Base-by-base conservation (phyloP, 2,113 vertebrate genomes). In the Heliornis fulica region DNA sequence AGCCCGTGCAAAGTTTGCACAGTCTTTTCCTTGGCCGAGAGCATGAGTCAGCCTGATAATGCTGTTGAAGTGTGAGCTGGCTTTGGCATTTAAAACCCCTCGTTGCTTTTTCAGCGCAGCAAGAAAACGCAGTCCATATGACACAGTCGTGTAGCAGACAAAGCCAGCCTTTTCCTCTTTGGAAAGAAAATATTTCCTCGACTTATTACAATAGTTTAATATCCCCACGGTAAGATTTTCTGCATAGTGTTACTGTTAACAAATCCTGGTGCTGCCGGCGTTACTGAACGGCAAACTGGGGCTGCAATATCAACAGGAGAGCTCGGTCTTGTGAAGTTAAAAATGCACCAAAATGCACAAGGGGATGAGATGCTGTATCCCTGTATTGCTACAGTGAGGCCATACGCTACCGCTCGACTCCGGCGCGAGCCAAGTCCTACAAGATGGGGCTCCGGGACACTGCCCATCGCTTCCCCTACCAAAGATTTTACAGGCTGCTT, bases 11-110 rank as follows among this genome's bases (percentile, higher is more conserved):
- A 93, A 95, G 66, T 95, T 95, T 93, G 65, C 88, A 63, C 46
- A 90, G 79, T 15, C 96, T 77, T 91, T 93, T 92, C 79, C 86
- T 95, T 93, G 83, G 90, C 90, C 26, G 64, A 66, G 71, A 83
- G 70, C 9, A 29, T 90, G 93, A 93, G 86, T 76, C 82, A 95
- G 87, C 63, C 95, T 50, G 94, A 96, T 94, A 92, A 93, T 80
- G 87, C 53, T 54, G 89, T 60, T 93, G 81, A 83, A 88, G 96
- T 82, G 78, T 51, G 91, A 96, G 92, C 79, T 64, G 93, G 89
- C 87, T 91, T 86, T 72, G 66, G 95, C 87, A 83, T 89, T 96
- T 96, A 81, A 84, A 94, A 89, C 68, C 93, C 69, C 78, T 82
- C 20, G 1, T 10, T 87, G 93, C 90, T 94, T 96, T 96, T 94